Conservation (phyloP, 1,140 invertebrate species). For the Panagrolaimus sp. region DNA sequence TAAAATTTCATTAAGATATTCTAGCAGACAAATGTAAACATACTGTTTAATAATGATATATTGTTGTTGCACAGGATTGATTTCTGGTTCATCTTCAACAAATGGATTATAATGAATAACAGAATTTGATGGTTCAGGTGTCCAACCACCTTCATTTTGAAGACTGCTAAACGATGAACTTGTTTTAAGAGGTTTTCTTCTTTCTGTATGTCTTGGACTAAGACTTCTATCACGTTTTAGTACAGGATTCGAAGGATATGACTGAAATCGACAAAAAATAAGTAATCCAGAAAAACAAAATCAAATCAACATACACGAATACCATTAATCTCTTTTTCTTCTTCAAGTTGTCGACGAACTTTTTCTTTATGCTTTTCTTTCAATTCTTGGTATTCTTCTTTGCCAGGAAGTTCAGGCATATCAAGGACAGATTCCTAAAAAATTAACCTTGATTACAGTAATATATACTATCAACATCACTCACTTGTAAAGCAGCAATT, state of each 20-base stretch:
- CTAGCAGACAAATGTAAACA: background rate
- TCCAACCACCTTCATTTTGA: conserved; percentile 37
- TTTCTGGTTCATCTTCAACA: conserved; percentile 13
- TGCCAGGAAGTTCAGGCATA: conserved; percentile 69
- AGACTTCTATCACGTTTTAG: conserved; percentile 11
- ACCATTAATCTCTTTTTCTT: conserved; percentile 23
- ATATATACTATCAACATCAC: conserved; percentile 59
- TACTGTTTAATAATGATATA: conserved; percentile 45
- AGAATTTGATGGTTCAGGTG: conserved; percentile 25
- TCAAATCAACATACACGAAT: conserved; percentile 1
- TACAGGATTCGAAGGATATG: conserved; percentile 23
- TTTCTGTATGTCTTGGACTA: background rate
- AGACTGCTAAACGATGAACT: conserved; percentile 39
- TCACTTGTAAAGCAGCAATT: conserved; percentile 65
- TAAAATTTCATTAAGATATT: background rate
- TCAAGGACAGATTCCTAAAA: conserved; percentile 69
- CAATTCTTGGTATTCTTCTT: conserved; percentile 67
- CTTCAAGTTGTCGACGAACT: conserved; percentile 43
- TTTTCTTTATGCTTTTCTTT: conserved; percentile 57
- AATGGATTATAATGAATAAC: conserved; percentile 11
- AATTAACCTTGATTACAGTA: conserved; percentile 64
- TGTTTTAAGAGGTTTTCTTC: conserved; percentile 20
- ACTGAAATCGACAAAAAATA: conserved; percentile 20
- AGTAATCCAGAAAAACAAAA: background rate
- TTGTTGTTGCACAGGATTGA: conserved; percentile 44